Percentiles rank a stretch among this genome's conserved stretches.
Conservation (phyloP, 2,113 vertebrate genomes). For the Acrocephalus arundinaceus region DNA sequence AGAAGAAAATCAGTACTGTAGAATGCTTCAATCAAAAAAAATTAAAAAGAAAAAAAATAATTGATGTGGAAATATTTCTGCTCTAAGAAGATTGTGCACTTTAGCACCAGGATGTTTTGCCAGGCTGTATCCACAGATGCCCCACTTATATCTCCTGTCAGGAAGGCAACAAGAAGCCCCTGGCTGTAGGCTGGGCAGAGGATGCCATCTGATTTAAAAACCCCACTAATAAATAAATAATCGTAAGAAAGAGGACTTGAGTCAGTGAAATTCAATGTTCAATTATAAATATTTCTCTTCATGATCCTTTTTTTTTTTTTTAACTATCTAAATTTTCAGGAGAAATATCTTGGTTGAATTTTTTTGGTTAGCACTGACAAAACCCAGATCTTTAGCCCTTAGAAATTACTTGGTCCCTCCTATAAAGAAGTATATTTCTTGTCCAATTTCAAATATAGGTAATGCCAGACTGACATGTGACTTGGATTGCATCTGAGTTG, state of each 20-base stretch:
- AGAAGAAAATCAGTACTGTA: neutral
- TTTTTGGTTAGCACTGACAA: neutral
- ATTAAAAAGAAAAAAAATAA: accelerated
- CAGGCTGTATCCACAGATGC: neutral
- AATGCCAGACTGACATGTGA: neutral
- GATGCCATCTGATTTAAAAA: neutral
- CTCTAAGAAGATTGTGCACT: neutral
- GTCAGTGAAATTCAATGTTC: neutral
- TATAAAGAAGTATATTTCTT: neutral
- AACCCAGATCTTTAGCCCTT: neutral
- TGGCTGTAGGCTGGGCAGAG: neutral
- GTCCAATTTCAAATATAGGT: neutral
- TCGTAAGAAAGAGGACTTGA: neutral
- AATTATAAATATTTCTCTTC: neutral
- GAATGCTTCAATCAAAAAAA: neutral
- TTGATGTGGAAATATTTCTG: neutral
- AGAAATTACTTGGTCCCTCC: neutral
- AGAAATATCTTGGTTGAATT: neutral
- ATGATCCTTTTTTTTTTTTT: neutral
- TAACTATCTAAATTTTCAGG: neutral
- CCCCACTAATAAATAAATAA: neutral
- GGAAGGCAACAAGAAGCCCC: neutral
- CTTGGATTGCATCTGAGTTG: neutral
- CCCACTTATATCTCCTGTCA: neutral
- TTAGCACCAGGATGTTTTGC: neutral